Percentiles rank a stretch among this genome's conserved stretches.
These are phyloP conservation scores for Campoletis sonorensis DNA, from an alignment of 1,140 invertebrate genomes.

Conservation along the genomic window DNA sequence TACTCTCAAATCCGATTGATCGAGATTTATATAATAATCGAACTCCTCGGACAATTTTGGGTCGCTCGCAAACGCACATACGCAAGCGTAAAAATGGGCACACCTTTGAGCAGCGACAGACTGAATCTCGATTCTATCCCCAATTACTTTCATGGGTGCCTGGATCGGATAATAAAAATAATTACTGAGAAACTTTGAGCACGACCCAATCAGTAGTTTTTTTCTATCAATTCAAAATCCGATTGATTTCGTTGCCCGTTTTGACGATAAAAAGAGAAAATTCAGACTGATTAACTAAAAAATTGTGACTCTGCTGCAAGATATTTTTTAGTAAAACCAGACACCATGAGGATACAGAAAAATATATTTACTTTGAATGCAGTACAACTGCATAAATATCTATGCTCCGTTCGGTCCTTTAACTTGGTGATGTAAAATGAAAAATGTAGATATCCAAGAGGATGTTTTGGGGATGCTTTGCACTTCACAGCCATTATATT, in stretches of 20 bases:
- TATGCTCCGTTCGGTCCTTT: slow-evolving; percentile 78
- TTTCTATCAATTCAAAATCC: too few species aligned
- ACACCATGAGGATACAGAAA: too few species aligned
- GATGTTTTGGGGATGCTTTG: slow-evolving; percentile 82
- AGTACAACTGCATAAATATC: slow-evolving; percentile 82
- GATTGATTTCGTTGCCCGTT: too few species aligned
- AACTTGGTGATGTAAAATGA: slow-evolving; percentile 79
- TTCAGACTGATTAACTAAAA: too few species aligned
- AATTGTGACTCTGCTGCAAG: too few species aligned
- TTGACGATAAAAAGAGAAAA: too few species aligned
- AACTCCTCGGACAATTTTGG: slow-evolving; percentile 83
- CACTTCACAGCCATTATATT: slow-evolving; percentile 88
- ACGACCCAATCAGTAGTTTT: too few species aligned
- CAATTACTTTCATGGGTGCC: slow-evolving; percentile 60
- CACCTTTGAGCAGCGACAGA: slow-evolving; percentile 67
- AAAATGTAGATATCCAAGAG: slow-evolving; percentile 87
- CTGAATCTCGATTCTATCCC: slow-evolving; percentile 63
- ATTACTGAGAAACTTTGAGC: neutral
- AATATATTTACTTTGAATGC: slow-evolving; percentile 77
- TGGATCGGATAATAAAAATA: slow-evolving; percentile 53
- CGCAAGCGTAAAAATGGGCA: slow-evolving; percentile 84
- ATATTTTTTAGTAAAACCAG: too few species aligned
- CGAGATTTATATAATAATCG: slow-evolving; percentile 80
- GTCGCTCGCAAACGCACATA: slow-evolving; percentile 88
- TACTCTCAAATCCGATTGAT: slow-evolving; percentile 67